Percentiles rank a stretch among this genome's conserved stretches.
These are phyloP conservation scores for Punctoribates punctum DNA, from an alignment of 2,888 invertebrate genomes.

Conservation along the genomic window DNA sequence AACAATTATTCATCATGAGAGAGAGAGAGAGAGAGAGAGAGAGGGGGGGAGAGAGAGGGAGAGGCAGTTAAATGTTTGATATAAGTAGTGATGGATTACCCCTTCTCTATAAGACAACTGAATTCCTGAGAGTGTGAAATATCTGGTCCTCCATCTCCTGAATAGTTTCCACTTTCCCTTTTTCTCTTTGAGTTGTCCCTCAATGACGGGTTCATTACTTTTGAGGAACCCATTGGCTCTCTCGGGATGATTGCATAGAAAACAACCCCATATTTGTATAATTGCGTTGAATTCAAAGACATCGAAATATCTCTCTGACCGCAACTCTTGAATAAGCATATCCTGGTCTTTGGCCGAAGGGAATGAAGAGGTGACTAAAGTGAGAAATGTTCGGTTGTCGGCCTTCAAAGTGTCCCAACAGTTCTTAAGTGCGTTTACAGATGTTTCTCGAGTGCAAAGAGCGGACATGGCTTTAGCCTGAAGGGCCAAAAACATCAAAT, in stretches of 20 bases:
- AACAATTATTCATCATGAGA: too few species aligned
- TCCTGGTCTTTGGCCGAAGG: conserved; percentile 72
- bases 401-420: conserved; percentile 93
- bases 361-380: conserved; percentile 89
- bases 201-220: conserved; percentile 74
- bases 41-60: too few species aligned
- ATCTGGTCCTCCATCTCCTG: conserved; percentile 84
- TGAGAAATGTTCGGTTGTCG: conserved; percentile 81
- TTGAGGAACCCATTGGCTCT: conserved; percentile 75
- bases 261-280: conserved; percentile 75
- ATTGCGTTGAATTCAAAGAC: conserved; percentile 75
- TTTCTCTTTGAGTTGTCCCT: conserved; percentile 85
- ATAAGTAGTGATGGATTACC: conserved; percentile 57
- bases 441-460: conserved; percentile 72
- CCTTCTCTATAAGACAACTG: conserved; percentile 72
- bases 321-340: conserved; percentile 74
- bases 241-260: conserved; percentile 88
- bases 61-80: too few species aligned
- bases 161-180: conserved; percentile 87
- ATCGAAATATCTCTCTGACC: conserved; percentile 83
- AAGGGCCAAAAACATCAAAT: conserved; percentile 89
- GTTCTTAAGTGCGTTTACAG: conserved; percentile 77
- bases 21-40: too few species aligned
- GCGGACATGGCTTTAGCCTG: conserved; percentile 76
- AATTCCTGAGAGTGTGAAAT: conserved; percentile 88